Conservation (phyloP, 2,797 vertebrate species). For the Falco berigora region DNA sequence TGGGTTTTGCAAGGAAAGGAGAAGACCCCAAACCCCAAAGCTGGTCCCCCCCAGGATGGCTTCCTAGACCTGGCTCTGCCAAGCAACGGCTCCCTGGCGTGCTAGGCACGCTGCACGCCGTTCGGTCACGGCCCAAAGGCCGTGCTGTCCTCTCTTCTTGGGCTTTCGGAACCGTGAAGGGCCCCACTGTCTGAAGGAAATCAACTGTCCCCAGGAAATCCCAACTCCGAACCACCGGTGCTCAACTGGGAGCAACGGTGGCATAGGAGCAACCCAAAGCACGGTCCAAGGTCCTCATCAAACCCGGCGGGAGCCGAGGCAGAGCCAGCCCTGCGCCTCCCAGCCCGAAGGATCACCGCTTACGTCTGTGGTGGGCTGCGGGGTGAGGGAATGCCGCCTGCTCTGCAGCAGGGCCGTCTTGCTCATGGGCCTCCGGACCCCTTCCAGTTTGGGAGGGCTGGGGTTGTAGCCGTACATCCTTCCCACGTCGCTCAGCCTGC, state of each 20-base stretch:
- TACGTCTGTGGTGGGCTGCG: conserved; percentile 17
- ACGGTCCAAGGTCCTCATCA: accelerated
- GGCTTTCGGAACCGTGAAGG: accelerated
- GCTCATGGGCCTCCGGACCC: conserved; percentile 65
- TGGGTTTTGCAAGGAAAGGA: neutral
- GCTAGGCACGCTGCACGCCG: neutral
- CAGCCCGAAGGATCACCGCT: neutral
- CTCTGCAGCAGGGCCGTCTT: conserved; percentile 69
- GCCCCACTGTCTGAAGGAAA: neutral
- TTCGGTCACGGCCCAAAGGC: accelerated
- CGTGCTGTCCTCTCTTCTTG: accelerated
- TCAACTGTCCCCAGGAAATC: neutral
- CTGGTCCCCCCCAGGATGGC: accelerated
- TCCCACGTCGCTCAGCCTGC: conserved; percentile 39
- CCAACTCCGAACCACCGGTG: accelerated
- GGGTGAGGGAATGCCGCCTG: neutral
- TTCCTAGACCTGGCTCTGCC: neutral
- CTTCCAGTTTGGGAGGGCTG: conserved; percentile 62
- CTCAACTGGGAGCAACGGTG: accelerated
- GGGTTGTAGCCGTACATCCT: conserved; percentile 75
- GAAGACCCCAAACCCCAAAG: neutral
- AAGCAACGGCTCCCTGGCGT: accelerated
- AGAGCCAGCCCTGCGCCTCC: neutral
- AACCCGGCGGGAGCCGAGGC: neutral
- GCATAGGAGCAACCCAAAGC: accelerated